These are phyloP conservation scores for Neosilurus mollespiculum DNA, from an alignment of 2,797 vertebrate species.

Conservation along the genomic window DNA sequence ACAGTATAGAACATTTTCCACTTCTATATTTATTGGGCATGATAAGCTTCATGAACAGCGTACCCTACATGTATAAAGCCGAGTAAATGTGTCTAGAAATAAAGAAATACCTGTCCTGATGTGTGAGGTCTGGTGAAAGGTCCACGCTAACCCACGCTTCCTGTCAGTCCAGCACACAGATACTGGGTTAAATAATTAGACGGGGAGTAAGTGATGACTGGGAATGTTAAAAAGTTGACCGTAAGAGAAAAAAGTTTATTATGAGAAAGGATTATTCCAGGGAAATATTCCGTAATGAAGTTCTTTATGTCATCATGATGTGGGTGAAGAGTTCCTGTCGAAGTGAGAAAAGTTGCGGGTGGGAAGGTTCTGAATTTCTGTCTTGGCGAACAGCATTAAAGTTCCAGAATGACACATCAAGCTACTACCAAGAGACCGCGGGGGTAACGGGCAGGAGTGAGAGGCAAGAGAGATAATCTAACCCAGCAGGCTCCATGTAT, in stretches of 20 bases:
- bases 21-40: too few species aligned
- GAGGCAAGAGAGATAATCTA: constrained; percentile 63
- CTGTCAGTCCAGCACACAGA: neutral
- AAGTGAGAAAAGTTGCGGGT: constrained; percentile 41
- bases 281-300: constrained; percentile 22
- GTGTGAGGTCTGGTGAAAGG: neutral
- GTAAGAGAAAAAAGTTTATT: neutral
- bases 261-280: constrained; percentile 37
- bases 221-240: neutral
- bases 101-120: constrained; percentile 9
- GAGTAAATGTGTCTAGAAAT: neutral
- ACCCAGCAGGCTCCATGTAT: constrained; percentile 76
- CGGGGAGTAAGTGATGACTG: neutral
- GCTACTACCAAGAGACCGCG: constrained; percentile 10
- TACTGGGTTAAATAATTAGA: neutral
- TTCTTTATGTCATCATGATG: neutral
- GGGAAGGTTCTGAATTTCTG: constrained; percentile 44
- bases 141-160: neutral
- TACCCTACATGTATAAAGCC: too few species aligned
- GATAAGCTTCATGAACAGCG: too few species aligned
- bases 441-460: constrained; percentile 1
- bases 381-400: constrained; percentile 43
- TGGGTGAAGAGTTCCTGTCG: neutral
- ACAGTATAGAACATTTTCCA: too few species aligned
- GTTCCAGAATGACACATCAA: constrained; percentile 44